Base-by-base conservation (phyloP, 2,113 vertebrate genomes). In the Mustela lutreola region DNA sequence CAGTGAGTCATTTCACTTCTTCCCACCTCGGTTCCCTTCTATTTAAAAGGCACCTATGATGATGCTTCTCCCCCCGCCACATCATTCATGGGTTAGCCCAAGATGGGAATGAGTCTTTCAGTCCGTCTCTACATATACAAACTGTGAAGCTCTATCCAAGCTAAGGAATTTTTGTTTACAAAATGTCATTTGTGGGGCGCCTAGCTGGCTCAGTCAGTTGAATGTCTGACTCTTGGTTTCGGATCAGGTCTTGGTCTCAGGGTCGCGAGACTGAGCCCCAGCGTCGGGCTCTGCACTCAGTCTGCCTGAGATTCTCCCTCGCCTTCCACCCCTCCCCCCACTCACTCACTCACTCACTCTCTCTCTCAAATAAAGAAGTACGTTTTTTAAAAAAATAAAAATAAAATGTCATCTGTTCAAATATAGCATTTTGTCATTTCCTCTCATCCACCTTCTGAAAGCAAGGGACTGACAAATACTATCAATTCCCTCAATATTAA, bases 351-450 rank as follows among this genome's bases (percentile, higher is more conserved):
- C 65, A 33, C 65, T 67, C 31, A 16, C 28, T 31, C 28, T 31
- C 63, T 31, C 63, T 65, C 65, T 67, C 65, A 67, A 67, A 33
- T 67, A 19, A 70, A 10, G n/a, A 70, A 70, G 26, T 70, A 70
- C 3, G 18, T 70, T 33, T 36, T 36, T 36, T 36, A 19, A 19
- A 70, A n/a, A 36, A 36, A 36, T 36, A 70, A 70, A 70, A 70
- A 82, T 85, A 92, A 95, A 96, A 97, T 63, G 11, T 63, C 19
- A 91, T 96, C 85, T 95, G 42, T 39, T 85, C 45, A 81, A 96
- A 96, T 39, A 82, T 0, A 94, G 63, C 53, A 87, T 95, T 97
- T 94, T 94, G n/a, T 89, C 76, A 97, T 95, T 97, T 89, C 75
- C 4, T 90, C n/a, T 89, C 50, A 83, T 28, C 42, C 15, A 84